Evolutionary conservation across 2,888 invertebrate genomes (phyloP), one percentile per base, ranked within the genome.

Genomic region (Hirtodrosophila trivittata): DNA sequence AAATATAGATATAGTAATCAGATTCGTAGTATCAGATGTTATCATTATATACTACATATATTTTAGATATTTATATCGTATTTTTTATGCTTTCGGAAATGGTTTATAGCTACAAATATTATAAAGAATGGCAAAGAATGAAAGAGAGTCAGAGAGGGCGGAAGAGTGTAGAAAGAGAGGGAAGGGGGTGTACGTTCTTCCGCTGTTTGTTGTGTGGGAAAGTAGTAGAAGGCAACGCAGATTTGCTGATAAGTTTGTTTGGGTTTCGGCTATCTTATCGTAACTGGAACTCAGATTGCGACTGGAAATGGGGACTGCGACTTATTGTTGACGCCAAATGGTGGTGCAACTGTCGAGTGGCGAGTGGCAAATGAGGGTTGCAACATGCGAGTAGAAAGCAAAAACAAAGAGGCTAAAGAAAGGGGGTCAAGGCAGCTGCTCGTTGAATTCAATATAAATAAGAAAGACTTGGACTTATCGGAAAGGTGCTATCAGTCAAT

Each of bases 211-310:
- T 7, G 30, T 4, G 16, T 8, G 42, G 12, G 21, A 14, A n/a
- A n/a, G 1, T 55, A 66, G 35, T n/a, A n/a, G 38, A 64, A 66
- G 64, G 75, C 71, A 75, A 72, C 82, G 85, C 66, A 78, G 55
- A n/a, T 62, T 69, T 68, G 64, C 68, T 62, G 78, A 84, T 78
- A 71, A 41, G 63, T 77, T 82, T 85, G 77, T 82, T 85, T 82
- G 72, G 67, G 45, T 42, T 59, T 26, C 43, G 14, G 54, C 77
- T 82, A 83, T 85, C 86, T 83, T 71, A 83, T 85, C 82, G 43
- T 10, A 39, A 46, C n/a, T 39, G 43, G 14, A 25, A 42, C 56
- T 32, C 16, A 28, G 18, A 26, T 32, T 54, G 60, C 66, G 43
- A 32, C 30, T 50, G 47, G 5, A 21, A 10, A 33, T 41, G 52